phyloP scores from a whole-genome alignment of 2,797 vertebrate species.

The Remorina albescens region DNA sequence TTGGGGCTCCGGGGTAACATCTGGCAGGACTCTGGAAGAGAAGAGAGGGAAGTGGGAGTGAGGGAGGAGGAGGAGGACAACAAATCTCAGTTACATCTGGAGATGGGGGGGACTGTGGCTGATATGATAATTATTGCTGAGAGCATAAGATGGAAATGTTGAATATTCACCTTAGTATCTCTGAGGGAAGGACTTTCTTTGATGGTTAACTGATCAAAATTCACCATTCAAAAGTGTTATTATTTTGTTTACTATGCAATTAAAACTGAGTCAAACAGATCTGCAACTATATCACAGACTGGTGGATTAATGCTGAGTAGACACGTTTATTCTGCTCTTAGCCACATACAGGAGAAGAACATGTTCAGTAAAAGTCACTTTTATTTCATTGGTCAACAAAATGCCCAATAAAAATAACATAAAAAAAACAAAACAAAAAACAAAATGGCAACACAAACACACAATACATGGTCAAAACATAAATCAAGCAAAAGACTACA shows the following conservation, averaged over 20 bases:
- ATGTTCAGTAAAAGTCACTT: conserved; percentile 73
- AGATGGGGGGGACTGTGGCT: conserved; percentile 65
- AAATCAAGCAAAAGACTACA: conserved; percentile 45
- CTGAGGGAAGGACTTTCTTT: conserved; percentile 69
- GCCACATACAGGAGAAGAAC: conserved; percentile 79
- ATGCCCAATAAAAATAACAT: too few species aligned
- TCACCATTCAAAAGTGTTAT: conserved; percentile 24
- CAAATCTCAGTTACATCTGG: conserved; percentile 75
- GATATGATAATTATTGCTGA: conserved; percentile 67
- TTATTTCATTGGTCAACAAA: conserved; percentile 79
- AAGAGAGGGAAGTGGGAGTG: conserved; percentile 80
- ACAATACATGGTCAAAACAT: conserved; percentile 64
- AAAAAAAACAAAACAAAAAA: too few species aligned
- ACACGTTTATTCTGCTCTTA: conserved; percentile 53
- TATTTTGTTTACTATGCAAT: background rate
- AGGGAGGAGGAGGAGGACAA: conserved; percentile 74
- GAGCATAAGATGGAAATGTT: conserved; percentile 63
- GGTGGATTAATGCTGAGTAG: background rate
- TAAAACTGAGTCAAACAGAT: conserved; percentile 33
- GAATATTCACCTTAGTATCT: conserved; percentile 79
- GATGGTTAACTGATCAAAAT: conserved; percentile 66
- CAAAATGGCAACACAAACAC: conserved; percentile 54
- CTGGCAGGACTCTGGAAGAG: conserved; percentile 81
- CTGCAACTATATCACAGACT: conserved; percentile 17
- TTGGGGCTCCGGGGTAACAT: conserved; percentile 55